phyloP scores from a whole-genome alignment of 2,888 invertebrate species.

The Subacronicta megacephala region DNA sequence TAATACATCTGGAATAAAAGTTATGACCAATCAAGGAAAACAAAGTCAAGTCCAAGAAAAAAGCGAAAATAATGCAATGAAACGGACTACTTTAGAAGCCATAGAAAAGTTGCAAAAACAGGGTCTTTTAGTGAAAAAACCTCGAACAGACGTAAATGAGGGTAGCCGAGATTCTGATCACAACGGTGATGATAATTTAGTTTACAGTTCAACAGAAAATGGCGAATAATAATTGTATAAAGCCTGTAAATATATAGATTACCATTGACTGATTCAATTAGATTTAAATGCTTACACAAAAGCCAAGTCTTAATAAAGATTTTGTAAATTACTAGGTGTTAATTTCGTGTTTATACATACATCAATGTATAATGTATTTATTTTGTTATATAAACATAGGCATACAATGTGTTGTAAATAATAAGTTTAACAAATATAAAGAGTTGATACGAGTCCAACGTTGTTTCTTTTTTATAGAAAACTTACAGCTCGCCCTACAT shows the following conservation, averaged over 20 bases:
- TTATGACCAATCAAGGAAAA: conserved; percentile 75
- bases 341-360: conserved; percentile 28
- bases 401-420: conserved; percentile 51
- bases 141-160: conserved; percentile 72
- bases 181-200: conserved; percentile 65
- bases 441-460: conserved; percentile 16
- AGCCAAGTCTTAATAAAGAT: conserved; percentile 34
- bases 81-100: conserved; percentile 79
- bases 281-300: conserved; percentile 42
- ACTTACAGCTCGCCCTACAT: no score
- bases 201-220: conserved; percentile 59
- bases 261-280: conserved; percentile 53
- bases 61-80: conserved; percentile 69
- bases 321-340: conserved; percentile 42
- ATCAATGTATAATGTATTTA: conserved; percentile 48
- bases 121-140: conserved; percentile 83
- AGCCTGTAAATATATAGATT: conserved; percentile 39
- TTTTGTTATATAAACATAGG: conserved; percentile 44
- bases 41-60: conserved; percentile 76
- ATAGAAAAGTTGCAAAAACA: conserved; percentile 83
- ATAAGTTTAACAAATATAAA: conserved; percentile 40
- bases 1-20: conserved; percentile 75
- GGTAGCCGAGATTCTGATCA: conserved; percentile 67
- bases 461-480: not conserved
- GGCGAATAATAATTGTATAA: conserved; percentile 46